Conservation (phyloP, 2,797 vertebrate species). For the Rhabdophis nuchalis region DNA sequence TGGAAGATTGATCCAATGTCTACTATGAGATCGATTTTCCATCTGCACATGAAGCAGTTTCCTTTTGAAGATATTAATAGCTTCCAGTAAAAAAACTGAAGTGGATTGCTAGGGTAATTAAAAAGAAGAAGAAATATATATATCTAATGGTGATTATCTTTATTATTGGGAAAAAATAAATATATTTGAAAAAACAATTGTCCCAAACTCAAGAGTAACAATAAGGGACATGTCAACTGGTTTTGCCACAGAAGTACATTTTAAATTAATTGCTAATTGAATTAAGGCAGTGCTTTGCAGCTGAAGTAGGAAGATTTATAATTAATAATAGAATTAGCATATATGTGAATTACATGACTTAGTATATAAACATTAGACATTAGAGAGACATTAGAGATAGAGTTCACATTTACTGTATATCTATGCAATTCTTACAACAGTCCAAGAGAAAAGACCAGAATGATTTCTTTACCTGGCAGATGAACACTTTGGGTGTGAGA, state of each 20-base stretch:
- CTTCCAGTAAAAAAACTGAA: background rate
- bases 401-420: background rate
- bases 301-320: background rate
- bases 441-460: background rate
- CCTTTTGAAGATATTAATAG: background rate
- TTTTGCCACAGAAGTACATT: background rate
- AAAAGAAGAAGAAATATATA: too few species aligned
- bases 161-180: background rate
- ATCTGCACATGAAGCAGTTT: background rate
- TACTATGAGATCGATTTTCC: background rate
- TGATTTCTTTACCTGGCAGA: background rate
- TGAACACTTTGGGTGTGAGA: background rate
- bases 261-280: background rate
- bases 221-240: background rate
- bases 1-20: background rate
- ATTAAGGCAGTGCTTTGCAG: background rate
- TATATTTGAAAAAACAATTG: background rate
- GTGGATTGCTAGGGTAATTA: background rate
- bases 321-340: background rate
- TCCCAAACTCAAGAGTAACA: background rate
- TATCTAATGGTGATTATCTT: background rate
- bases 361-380: background rate
- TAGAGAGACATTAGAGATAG: background rate
- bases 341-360: background rate
- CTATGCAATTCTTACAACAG: background rate